Evolutionary conservation across 2,888 invertebrate genomes (phyloP).

Genomic region (Patella caerulea): DNA sequence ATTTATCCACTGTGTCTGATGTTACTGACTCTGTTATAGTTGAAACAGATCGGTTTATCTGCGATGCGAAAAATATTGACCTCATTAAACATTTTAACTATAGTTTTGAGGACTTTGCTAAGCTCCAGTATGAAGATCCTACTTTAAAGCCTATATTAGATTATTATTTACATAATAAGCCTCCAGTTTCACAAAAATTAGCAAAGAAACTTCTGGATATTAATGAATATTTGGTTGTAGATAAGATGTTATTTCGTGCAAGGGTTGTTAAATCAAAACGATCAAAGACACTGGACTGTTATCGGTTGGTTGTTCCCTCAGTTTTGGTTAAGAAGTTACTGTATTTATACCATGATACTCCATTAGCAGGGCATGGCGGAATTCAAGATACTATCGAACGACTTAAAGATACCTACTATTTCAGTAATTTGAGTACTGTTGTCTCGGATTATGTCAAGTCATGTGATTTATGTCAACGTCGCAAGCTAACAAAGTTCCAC

Average conservation of each 20-base stretch:
- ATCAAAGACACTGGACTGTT: constrained; percentile 17
- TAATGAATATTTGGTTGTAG: constrained; percentile 28
- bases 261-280: constrained; percentile 27
- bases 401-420: constrained; percentile 23
- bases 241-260: constrained; percentile 30
- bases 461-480: constrained; percentile 24
- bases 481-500: constrained; percentile 22
- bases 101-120: background rate
- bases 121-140: constrained; percentile 13
- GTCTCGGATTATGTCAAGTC: constrained; percentile 22
- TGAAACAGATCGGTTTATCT: too few species aligned
- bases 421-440: constrained; percentile 14
- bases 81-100: background rate
- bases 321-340: background rate
- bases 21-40: too few species aligned
- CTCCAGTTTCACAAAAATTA: constrained; percentile 28
- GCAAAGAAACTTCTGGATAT: constrained; percentile 24
- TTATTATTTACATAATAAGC: constrained; percentile 10
- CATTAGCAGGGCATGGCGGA: constrained; percentile 24
- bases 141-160: background rate
- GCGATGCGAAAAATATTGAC: background rate
- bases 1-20: too few species aligned
- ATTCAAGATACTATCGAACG: constrained; percentile 31
- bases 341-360: constrained; percentile 27
- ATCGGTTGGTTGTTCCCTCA: constrained; percentile 30